Conservation (phyloP, 2,888 invertebrate species). For the Eupithecia pulchellata region DNA sequence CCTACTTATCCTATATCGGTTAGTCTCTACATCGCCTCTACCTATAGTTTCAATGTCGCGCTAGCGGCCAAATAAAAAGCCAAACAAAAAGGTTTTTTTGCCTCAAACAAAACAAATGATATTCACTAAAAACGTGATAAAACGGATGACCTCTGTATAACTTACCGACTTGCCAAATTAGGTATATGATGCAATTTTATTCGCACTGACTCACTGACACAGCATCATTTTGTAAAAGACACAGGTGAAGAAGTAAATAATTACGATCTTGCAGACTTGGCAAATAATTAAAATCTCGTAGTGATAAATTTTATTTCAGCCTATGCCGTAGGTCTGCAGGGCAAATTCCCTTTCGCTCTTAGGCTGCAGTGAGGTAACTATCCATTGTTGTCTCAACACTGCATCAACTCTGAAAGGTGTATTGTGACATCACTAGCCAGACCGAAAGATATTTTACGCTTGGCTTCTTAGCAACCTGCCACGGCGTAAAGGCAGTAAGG, state of each 20-base stretch:
- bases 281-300: neutral
- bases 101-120: slow-evolving; percentile 3
- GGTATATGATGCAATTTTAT: slow-evolving; percentile 9
- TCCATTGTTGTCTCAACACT: neutral
- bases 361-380: neutral
- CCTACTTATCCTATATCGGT: neutral
- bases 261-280: neutral
- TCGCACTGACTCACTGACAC: slow-evolving; percentile 1
- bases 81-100: neutral
- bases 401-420: neutral
- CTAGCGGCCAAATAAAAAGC: neutral
- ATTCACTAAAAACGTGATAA: neutral
- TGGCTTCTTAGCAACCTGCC: neutral
- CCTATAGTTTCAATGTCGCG: neutral
- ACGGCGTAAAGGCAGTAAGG: neutral
- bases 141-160: slow-evolving; percentile 6
- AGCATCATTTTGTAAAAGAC: slow-evolving; percentile 1
- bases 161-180: neutral
- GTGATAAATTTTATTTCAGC: neutral
- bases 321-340: neutral
- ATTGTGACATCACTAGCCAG: neutral
- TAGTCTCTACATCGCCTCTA: neutral
- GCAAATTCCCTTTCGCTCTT: neutral
- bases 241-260: neutral
- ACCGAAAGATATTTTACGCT: neutral